These are phyloP conservation scores for Fregetta grallaria DNA, from an alignment of 2,113 vertebrate species.

Conservation along the genomic window DNA sequence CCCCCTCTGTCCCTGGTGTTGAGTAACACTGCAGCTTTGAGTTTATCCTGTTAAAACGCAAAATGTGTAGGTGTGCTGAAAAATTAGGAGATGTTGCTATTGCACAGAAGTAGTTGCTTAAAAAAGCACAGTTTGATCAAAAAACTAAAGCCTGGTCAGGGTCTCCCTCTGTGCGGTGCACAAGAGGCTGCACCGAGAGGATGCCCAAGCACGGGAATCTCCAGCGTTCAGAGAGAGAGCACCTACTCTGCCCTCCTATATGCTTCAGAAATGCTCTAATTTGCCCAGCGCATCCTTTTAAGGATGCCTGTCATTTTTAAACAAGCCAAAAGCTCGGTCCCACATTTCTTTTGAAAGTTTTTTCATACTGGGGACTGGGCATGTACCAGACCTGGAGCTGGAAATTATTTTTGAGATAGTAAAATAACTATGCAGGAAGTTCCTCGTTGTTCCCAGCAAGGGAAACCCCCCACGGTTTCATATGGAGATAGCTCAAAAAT, in stretches of 20 bases:
- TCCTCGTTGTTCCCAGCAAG: constrained; percentile 8
- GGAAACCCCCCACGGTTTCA: background rate
- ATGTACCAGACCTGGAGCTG: background rate
- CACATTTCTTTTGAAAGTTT: background rate
- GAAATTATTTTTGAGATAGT: constrained; percentile 1
- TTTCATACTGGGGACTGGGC: background rate
- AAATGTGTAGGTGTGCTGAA: background rate
- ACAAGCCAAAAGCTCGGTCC: background rate
- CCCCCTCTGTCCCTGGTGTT: background rate
- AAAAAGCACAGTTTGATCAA: background rate
- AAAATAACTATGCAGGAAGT: constrained; percentile 32
- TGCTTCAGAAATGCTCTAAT: background rate
- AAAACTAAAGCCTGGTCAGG: background rate
- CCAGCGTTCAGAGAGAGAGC: background rate
- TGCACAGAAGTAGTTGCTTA: background rate
- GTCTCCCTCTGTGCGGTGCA: background rate
- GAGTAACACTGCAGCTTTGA: background rate
- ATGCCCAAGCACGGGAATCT: background rate
- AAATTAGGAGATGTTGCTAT: background rate
- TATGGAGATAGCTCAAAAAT: background rate
- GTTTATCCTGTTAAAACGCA: background rate
- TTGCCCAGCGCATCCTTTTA: background rate
- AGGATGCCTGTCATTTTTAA: background rate
- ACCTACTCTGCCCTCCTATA: background rate
- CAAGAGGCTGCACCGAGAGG: background rate